phyloP scores from a whole-genome alignment of 2,797 vertebrate species.

The Threskiornis aethiopicus region DNA sequence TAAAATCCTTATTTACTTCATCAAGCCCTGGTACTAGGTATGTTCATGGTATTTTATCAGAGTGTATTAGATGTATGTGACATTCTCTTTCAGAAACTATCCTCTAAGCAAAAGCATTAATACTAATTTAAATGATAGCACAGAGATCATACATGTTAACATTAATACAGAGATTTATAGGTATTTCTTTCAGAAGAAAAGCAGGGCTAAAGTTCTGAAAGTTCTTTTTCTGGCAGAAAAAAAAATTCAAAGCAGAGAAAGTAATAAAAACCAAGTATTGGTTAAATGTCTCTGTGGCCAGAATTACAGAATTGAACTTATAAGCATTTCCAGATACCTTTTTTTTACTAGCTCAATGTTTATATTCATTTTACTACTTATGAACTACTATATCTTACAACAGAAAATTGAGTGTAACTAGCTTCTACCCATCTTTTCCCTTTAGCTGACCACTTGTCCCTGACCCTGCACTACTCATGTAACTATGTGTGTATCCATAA shows the following conservation, averaged over 20 bases:
- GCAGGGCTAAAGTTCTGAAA: background rate
- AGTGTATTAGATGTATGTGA: background rate
- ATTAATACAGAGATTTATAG: background rate
- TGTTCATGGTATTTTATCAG: background rate
- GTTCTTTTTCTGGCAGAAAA: background rate
- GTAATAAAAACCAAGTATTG: background rate
- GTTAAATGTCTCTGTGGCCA: background rate
- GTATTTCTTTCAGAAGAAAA: background rate
- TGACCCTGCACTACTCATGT: fast-evolving
- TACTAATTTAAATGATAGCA: background rate
- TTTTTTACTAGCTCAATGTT: background rate
- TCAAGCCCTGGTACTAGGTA: background rate
- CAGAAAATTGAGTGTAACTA: background rate
- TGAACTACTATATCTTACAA: background rate
- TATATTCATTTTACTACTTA: background rate
- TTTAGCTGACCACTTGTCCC: background rate
- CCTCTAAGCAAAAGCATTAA: background rate
- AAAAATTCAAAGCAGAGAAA: background rate
- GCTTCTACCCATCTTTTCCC: background rate
- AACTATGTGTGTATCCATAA: background rate
- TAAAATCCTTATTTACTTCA: background rate
- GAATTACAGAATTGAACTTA: background rate
- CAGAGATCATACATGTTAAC: background rate
- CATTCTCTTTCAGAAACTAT: background rate
- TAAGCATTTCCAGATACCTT: background rate